Evolutionary conservation across 2,113 vertebrate species (phyloP), one percentile per base, ranked within the genome.

Genomic region (Hemiscyllium ocellatum): DNA sequence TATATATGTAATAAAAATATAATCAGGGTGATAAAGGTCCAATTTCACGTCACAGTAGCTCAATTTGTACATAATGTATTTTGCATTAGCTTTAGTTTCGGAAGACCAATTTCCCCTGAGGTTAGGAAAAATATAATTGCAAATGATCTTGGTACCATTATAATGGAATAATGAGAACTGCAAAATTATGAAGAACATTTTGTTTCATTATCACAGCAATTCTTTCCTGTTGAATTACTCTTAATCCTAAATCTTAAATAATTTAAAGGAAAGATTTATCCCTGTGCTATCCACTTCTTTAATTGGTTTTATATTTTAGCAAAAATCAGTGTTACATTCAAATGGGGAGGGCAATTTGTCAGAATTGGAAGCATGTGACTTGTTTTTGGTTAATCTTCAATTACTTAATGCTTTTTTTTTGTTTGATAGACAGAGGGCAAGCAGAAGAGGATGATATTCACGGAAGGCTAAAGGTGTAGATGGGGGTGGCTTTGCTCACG

Each of bases 61-160:
- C 29, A 33, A 90, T 90, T 90, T 90, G 87, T 90, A 33, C 87
- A 90, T n/a, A 90, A 90, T 90, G 52, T 61, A 90, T 90, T 90
- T 90, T 65, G 52, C 52, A 90, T 61, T 90, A 90, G 52, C 52
- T 90, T 33, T 90, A n/a, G 87, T 65, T 91, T 65, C 56, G n/a
- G 56, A 91, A n/a, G 87, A 65, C 50, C 87, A 91, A 29, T 65
- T 76, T 91, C 87, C 56, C 56, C 29, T 29, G 56, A 91, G 52
- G 87, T 33, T 56, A 61, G 29, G 87, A 56, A 91, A 90, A n/a
- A 65, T 91, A 65, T 91, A 91, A 91, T 91, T 65, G 50, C 10
- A 10, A 89, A 89, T 56, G 24, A 52, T 89, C 24, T 89, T 56
- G 22, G 50, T 89, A 26, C 8, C 3, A 12, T 12, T 56, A 91